Base-by-base conservation (phyloP, 2,888 invertebrate species). In the Caenorhabditis drosophilae region DNA sequence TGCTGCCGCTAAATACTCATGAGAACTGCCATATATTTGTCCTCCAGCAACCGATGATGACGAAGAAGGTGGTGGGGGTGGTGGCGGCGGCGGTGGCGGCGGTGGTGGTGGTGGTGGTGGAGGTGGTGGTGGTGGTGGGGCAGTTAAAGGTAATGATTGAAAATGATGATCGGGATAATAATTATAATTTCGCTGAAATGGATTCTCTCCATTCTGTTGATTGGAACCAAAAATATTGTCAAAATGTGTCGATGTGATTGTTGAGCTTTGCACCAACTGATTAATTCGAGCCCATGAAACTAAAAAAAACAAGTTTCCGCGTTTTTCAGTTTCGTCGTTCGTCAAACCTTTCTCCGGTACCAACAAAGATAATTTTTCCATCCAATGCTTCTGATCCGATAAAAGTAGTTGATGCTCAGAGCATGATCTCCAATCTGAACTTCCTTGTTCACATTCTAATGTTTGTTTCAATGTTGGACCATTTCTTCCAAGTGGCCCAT, bases 401-500 rank as follows among this genome's bases (percentile, higher is more conserved):
- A 69, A 55, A 2, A 61, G 49, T 40, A 75, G 26, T 45, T 75
- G 75, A 45, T 70, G 70, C n/a, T 67, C 66, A 7, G 61, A 55
- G 52, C 75, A 75, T 6, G 49, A 20, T 11, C 60, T 42, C 63
- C 63, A 73, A 20, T 70, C 72, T 4, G 40, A n/a, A 7, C 59
- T 63, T 6, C 48, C 40, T 31, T 62, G 62, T 11, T 54, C 55
- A 44, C 75, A 75, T 40, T 66, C 60, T 26, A 75, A 49, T n/a
- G 75, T 75, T 31, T 67, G 59, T 50, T 73, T 55, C 7, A 75
- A 62, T 9, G 64, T 59, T 18, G 71, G 68, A 15, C 76, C 76
- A 40, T 64, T 70, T 34, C 77, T 38, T 1, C 77, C 77, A 23
- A 75, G 54, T 9, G 77, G 77, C 11, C 77, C 77, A 44, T 77